These are phyloP conservation scores for Dolomedes plantarius DNA, from an alignment of 2,888 invertebrate genomes.

Conservation along the genomic window DNA sequence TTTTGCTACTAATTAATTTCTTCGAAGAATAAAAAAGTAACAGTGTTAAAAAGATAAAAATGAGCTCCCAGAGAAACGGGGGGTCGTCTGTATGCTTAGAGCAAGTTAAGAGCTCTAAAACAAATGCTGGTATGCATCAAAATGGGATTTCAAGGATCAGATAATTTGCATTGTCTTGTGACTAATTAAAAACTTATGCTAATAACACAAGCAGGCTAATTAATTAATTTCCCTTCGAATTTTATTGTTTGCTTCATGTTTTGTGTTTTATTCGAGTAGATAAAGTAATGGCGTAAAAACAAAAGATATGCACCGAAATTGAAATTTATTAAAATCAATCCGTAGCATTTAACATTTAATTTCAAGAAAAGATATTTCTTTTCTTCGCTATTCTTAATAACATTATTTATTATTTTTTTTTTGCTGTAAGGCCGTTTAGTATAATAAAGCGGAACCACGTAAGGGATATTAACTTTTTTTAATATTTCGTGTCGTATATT, in stretches of 20 bases:
- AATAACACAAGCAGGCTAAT: background rate
- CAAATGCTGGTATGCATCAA: background rate
- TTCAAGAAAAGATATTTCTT: too few relatives aligned
- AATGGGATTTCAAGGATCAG: constrained; percentile 2
- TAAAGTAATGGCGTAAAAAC: background rate
- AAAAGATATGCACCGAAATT: too few relatives aligned
- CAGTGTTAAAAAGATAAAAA: constrained; percentile 16
- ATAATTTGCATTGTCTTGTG: constrained; percentile 6
- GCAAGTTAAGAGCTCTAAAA: constrained; percentile 13
- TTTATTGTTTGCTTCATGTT: background rate
- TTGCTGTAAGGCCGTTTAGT: too few relatives aligned
- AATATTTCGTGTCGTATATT: too few relatives aligned
- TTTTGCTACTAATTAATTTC: constrained; percentile 31
- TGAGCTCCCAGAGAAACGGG: background rate
- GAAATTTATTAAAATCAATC: too few relatives aligned
- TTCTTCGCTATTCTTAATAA: too few relatives aligned
- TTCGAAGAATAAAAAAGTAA: background rate
- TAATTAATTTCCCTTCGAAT: background rate
- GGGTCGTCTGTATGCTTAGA: constrained; percentile 6
- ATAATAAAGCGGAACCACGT: too few relatives aligned
- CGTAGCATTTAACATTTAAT: too few relatives aligned
- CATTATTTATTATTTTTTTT: too few relatives aligned
- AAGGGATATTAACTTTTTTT: too few relatives aligned
- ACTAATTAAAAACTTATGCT: constrained; percentile 11
- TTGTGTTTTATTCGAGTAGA: background rate